A percentile compares a stretch with the other conserved stretches of the same genome.
Evolutionary conservation across 2,888 invertebrate species (phyloP).

Genomic region (Acanthacorydalis orientalis): DNA sequence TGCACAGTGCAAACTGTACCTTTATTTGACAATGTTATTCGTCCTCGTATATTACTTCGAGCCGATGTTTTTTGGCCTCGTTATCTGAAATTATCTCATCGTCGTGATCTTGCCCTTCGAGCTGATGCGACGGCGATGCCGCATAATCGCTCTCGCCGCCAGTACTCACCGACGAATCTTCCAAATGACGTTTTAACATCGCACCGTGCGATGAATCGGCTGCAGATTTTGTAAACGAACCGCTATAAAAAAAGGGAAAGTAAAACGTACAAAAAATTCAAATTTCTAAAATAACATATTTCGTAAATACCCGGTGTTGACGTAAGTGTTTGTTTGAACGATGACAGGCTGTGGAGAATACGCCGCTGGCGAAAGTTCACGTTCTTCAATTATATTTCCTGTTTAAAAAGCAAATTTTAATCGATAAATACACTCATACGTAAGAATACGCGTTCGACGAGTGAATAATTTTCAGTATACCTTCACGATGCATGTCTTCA

Average conservation of each 20-base stretch:
- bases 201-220: constrained; percentile 3
- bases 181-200: constrained; percentile 5
- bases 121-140: too few relatives aligned
- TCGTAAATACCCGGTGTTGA: constrained; percentile 32
- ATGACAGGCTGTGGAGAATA: constrained; percentile 43
- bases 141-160: not conserved
- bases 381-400: constrained; percentile 31
- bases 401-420: not conserved
- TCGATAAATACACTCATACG: not conserved
- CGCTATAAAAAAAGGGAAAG: not conserved
- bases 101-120: too few relatives aligned
- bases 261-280: too few relatives aligned
- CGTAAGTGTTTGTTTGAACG: constrained; percentile 37
- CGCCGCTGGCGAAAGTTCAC: constrained; percentile 36
- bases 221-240: not conserved
- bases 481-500: constrained; percentile 33
- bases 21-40: too few relatives aligned
- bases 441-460: constrained; percentile 11
- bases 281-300: not conserved
- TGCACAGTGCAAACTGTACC: too few relatives aligned
- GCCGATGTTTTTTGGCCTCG: too few relatives aligned
- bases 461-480: constrained; percentile 6
- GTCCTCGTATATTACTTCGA: too few relatives aligned
- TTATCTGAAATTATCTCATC: too few relatives aligned
- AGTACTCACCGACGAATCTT: constrained; percentile 14